Evolutionary conservation across 2,888 invertebrate species (phyloP).

Genomic region (Tachina lurida): DNA sequence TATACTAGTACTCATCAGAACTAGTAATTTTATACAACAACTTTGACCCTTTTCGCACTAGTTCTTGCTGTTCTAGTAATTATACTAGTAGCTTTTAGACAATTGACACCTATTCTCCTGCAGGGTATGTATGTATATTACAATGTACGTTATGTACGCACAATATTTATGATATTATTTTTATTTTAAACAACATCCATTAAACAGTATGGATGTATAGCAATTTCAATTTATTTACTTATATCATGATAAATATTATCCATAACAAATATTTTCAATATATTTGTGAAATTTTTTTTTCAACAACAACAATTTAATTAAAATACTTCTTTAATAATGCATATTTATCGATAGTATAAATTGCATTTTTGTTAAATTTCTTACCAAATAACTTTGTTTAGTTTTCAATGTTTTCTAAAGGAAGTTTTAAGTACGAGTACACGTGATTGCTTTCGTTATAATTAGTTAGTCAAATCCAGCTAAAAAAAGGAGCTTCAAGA

Average conservation of each 20-base stretch:
- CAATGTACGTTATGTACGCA: background rate
- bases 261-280: slow-evolving; percentile 2
- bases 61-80: too few species aligned
- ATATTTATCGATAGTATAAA: too few species aligned
- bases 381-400: background rate
- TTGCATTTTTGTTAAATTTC: too few species aligned
- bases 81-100: too few species aligned
- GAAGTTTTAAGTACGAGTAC: slow-evolving; percentile 27
- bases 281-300: background rate
- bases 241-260: slow-evolving; percentile 2
- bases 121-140: background rate
- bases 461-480: background rate
- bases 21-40: too few species aligned
- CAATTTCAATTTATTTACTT: background rate
- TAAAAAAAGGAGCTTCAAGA: slow-evolving; percentile 14
- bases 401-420: background rate
- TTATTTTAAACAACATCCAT: background rate
- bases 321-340: background rate
- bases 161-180: background rate
- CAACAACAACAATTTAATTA: background rate
- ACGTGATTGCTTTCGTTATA: background rate
- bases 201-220: background rate
- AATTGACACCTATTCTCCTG: too few species aligned
- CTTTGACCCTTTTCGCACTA: too few species aligned
- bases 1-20: too few species aligned